A percentile compares a stretch with the other conserved stretches of the same genome.
Evolutionary conservation across 1,140 invertebrate genomes (phyloP).

Genomic region (Octopus bimaculoides): DNA sequence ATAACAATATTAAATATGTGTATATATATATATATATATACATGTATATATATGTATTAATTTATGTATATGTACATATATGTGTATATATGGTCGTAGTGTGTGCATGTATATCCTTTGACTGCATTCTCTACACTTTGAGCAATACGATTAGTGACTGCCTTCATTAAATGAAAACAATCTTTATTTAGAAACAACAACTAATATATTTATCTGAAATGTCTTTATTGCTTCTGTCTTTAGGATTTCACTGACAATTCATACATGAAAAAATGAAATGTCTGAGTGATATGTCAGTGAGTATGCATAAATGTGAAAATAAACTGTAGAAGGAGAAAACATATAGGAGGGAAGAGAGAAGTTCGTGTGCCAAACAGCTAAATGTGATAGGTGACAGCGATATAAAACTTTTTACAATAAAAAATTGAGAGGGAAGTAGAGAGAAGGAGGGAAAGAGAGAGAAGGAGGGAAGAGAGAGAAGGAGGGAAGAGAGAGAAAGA

Average conservation of each 20-base stretch:
- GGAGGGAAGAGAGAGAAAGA: neutral
- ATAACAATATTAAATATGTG: neutral
- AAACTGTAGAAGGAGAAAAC: neutral
- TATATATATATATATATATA: slow-evolving; percentile 1
- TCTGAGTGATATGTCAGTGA: too few species aligned
- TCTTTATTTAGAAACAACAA: too few species aligned
- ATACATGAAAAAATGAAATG: too few species aligned
- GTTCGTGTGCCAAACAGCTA: neutral
- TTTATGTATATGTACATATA: neutral
- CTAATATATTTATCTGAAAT: too few species aligned
- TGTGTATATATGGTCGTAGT: neutral
- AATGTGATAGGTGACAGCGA: neutral
- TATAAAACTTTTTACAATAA: neutral
- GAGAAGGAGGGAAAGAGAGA: neutral
- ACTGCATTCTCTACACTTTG: too few species aligned
- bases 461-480: neutral
- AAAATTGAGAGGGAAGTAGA: neutral
- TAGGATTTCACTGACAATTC: too few species aligned
- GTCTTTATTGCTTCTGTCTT: too few species aligned
- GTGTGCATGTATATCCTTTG: too few species aligned
- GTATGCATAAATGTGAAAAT: neutral
- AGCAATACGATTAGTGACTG: too few species aligned
- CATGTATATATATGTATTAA: neutral
- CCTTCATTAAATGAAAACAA: too few species aligned
- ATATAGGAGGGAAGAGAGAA: neutral